A percentile compares a stretch with the other conserved stretches of the same genome.
These are phyloP conservation scores for Diadumene lineata DNA, from an alignment of 92 coral and sea anemone species.

Conservation along the genomic window DNA sequence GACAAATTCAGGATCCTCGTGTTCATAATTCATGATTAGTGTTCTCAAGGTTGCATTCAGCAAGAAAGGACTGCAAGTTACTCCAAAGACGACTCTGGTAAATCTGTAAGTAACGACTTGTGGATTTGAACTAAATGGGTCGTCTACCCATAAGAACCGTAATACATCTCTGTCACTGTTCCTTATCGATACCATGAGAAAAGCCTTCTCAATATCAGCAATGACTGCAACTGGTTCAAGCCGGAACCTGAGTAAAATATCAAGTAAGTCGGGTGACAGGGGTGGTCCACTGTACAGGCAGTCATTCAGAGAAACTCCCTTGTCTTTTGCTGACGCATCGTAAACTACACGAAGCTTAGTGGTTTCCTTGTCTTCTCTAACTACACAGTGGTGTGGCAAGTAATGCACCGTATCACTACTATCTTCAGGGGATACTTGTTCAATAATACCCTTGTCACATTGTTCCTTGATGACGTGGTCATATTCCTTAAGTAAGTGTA, in stretches of 20 bases:
- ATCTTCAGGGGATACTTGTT: slow-evolving; percentile 13
- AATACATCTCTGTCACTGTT: slow-evolving; percentile 28
- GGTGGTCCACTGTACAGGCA: slow-evolving; percentile 39
- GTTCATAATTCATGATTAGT: slow-evolving; percentile 25
- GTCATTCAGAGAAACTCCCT: slow-evolving; percentile 37
- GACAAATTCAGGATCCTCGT: slow-evolving; percentile 62
- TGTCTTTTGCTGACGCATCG: slow-evolving; percentile 19
- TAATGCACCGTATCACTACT: slow-evolving; percentile 4
- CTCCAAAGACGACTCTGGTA: slow-evolving; percentile 58
- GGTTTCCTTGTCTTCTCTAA: slow-evolving; percentile 23
- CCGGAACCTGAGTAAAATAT: slow-evolving; percentile 33
- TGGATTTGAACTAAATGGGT: not conserved
- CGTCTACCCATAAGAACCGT: slow-evolving; percentile 28
- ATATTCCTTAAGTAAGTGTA: slow-evolving; percentile 28
- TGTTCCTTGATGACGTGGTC: slow-evolving; percentile 44
- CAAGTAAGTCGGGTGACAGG: slow-evolving; percentile 15
- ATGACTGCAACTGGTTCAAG: slow-evolving; percentile 13
- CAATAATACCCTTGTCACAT: slow-evolving; percentile 30
- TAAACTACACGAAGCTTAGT: slow-evolving; percentile 26
- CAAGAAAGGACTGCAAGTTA: slow-evolving; percentile 30
- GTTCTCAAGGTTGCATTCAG: slow-evolving; percentile 26
- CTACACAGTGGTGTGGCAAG: slow-evolving; percentile 15
- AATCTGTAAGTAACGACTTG: slow-evolving; percentile 29
- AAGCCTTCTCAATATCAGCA: slow-evolving; percentile 34
- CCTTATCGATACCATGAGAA: slow-evolving; percentile 14